Evolutionary conservation across 2,888 invertebrate genomes (phyloP), one percentile per base, ranked within the genome.

Genomic region (Eupithecia subumbrata): DNA sequence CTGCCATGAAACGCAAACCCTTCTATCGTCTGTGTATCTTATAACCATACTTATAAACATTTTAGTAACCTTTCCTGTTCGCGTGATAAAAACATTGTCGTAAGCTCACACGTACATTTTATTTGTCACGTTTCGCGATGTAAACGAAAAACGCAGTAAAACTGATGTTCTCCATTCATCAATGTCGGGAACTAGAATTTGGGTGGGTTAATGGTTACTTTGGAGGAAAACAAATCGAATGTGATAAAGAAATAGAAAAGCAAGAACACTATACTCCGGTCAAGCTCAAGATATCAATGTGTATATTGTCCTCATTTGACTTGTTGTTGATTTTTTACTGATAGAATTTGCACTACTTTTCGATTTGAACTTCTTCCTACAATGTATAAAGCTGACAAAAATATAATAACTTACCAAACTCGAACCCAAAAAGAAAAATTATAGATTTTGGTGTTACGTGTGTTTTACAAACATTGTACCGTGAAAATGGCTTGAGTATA

Each of bases 161-260:
- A 78, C 76, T 69, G 67, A 81, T 78, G 81, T 74, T 72, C 40
- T 52, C 75, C 69, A 76, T 78, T 79, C 76, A 81, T 79, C 81
- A 79, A 79, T 74, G 77, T 74, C 71, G 69, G 63, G 48, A 48
- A 74, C 74, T 68, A 73, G 40, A 74, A 64, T 25, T 48, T 75
- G 68, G 67, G 45, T 4, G 14, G 8, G 37, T 22, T 22, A 68
- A 68, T 68, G 43, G 37, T n/a, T 67, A 40, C 22, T 14, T 22
- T 43, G 37, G 14, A 25, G 16, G 25, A 43, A 68, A 43, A 68
- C 68, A 68, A 68, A 68, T 45, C 22, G 43, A 45, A 25, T n/a
- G 37, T 67, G 37, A n/a, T n/a, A 37, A 37, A 30, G 16, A 30
- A 63, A 64, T 34, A 12, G 34, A 64, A 56, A 56, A 56, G 18